Evolutionary conservation across 2,113 vertebrate genomes (phyloP), one percentile per base, ranked within the genome.

Genomic region (Leptobrachium ailaonicum): DNA sequence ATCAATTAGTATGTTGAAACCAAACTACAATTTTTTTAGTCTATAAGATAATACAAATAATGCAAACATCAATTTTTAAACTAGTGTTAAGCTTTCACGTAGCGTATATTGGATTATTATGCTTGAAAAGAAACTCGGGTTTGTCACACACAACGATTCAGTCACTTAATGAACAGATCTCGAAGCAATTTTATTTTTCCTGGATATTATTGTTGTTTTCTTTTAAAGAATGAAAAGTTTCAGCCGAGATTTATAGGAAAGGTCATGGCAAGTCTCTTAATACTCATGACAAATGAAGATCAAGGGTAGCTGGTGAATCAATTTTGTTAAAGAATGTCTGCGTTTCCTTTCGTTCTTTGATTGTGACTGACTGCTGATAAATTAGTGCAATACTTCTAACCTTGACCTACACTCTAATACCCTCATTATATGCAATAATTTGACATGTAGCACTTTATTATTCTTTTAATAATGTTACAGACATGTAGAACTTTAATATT

Each of bases 201-300:
- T 60, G 10, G 13, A 60, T 60, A 1, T 60, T 60, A 60, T 60
- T 60, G 56, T 14, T 60, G 1, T 64, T 64, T 64, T 32, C 58
- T 7, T 73, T 1, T 53, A 6, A 2, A 45, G 11, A 14, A 75
- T 60, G 78, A 79, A 2, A 76, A 77, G 2, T 41, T 13, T 72
- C 82, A 73, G 47, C 9, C 82, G 42, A 54, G 58, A 64, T 71
- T 45, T 68, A 1, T 81, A 73, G 70, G 54, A 85, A 85, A 83
- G 1, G 2, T 73, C 13, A 77, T 5, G 2, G 66, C 64, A 70
- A 70, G 53, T 13, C 4, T 81, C n/a, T 53, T 75, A 77, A n/a
- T 32, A 3, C 4, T 14, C 77, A 1, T 73, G 73, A 80, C 5
- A 84, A 83, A 73, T 66, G 6, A 76, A 83, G 44, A 77, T 67